Conservation (phyloP, 2,797 vertebrate genomes). For the Channallabes apus region DNA sequence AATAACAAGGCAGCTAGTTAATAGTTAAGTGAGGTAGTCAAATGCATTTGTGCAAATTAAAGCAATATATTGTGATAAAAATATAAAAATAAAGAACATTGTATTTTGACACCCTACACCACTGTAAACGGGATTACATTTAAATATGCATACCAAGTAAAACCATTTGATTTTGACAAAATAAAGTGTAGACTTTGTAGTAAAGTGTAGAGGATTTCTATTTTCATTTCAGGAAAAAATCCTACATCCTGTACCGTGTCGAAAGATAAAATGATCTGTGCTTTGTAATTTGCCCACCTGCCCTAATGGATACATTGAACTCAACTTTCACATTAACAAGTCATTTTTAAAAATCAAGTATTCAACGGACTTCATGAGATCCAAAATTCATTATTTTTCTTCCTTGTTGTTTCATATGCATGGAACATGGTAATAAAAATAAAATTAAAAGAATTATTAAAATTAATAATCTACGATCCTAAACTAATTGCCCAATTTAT, state of each 20-base stretch:
- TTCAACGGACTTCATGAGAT: neutral
- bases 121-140: neutral
- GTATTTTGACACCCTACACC: neutral
- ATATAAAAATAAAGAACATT: neutral
- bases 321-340: no score
- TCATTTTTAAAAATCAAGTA: neutral
- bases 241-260: no score
- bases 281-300: no score
- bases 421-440: neutral
- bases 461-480: no score
- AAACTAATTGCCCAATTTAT: constrained; percentile 2
- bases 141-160: neutral
- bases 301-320: no score
- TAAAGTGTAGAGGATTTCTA: neutral
- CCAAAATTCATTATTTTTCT: neutral
- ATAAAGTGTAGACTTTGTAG: neutral
- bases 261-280: no score
- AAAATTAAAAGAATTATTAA: no score
- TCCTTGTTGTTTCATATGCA: neutral
- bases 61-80: neutral
- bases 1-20: neutral
- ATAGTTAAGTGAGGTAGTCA: neutral
- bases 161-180: neutral
- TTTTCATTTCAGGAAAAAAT: neutral
- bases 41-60: neutral